A percentile compares a stretch with the other conserved stretches of the same genome.
phyloP scores from a whole-genome alignment of 2,113 vertebrate genomes.

The Oxyruncus cristatus region DNA sequence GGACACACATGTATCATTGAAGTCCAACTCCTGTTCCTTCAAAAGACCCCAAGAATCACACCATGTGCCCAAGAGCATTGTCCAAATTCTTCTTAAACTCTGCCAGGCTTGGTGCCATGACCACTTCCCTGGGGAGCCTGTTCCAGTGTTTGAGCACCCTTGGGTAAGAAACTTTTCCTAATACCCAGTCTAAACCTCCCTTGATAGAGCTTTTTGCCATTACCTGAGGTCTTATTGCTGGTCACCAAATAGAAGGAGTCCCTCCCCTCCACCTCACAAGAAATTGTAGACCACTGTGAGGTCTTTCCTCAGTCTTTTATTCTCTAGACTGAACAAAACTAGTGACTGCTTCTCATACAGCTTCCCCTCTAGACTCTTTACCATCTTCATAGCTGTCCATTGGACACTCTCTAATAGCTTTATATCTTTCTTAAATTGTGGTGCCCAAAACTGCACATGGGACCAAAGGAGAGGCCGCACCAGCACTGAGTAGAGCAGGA shows the following conservation, averaged over 20 bases:
- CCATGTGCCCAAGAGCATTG: not conserved
- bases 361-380: not conserved
- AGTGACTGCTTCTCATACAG: accelerated
- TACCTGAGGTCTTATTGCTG: not conserved
- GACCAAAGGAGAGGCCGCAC: not conserved
- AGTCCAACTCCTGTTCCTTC: not conserved
- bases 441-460: not conserved
- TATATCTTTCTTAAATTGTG: not conserved
- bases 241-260: not conserved
- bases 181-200: not conserved
- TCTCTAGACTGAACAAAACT: not conserved
- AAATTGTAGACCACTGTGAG: not conserved
- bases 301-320: not conserved
- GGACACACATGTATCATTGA: not conserved
- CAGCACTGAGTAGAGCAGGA: not conserved
- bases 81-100: not conserved
- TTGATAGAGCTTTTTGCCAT: not conserved
- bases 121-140: not conserved
- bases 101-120: too few species aligned
- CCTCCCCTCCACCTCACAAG: accelerated
- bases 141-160: not conserved
- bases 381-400: not conserved
- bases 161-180: not conserved
- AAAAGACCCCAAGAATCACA: not conserved
- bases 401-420: not conserved